phyloP scores from a whole-genome alignment of 2,888 invertebrate species.

The Amiota minor region DNA sequence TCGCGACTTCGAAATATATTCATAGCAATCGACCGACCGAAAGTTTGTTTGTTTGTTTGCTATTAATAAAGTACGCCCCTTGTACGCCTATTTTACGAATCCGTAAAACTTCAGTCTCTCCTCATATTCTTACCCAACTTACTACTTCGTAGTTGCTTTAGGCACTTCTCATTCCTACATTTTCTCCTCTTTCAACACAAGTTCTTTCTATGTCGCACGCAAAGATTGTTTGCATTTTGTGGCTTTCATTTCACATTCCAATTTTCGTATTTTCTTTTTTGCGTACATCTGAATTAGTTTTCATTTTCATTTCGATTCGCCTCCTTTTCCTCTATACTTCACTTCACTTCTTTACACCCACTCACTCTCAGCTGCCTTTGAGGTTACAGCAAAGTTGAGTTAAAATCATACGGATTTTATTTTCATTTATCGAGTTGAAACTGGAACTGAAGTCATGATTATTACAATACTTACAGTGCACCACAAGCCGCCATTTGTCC shows the following conservation, averaged over 20 bases:
- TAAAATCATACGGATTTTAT: slow-evolving; percentile 8
- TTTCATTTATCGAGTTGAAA: slow-evolving; percentile 1
- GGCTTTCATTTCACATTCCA: slow-evolving; percentile 17
- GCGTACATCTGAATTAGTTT: slow-evolving; percentile 33
- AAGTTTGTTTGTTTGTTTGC: too few species aligned
- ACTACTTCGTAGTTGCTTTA: too few species aligned
- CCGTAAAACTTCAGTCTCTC: not conserved
- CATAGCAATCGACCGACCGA: too few species aligned
- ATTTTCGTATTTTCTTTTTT: slow-evolving; percentile 9
- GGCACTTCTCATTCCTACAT: not conserved
- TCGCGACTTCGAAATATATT: too few species aligned
- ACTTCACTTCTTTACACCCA: not conserved
- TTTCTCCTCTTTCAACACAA: not conserved
- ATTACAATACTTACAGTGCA: slow-evolving; percentile 84
- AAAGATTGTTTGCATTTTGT: slow-evolving; percentile 27
- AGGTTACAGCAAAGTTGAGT: not conserved
- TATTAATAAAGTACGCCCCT: not conserved
- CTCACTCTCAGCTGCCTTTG: not conserved
- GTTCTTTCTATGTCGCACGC: slow-evolving; percentile 4
- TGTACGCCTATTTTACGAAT: not conserved
- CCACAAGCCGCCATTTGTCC: slow-evolving; percentile 90
- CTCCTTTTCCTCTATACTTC: slow-evolving; percentile 19
- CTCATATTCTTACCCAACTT: too few species aligned
- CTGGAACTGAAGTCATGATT: too few species aligned
- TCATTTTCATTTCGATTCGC: slow-evolving; percentile 12